Evolutionary conservation across 2,113 vertebrate species (phyloP).

Genomic region (Macroglossus sobrinus): DNA sequence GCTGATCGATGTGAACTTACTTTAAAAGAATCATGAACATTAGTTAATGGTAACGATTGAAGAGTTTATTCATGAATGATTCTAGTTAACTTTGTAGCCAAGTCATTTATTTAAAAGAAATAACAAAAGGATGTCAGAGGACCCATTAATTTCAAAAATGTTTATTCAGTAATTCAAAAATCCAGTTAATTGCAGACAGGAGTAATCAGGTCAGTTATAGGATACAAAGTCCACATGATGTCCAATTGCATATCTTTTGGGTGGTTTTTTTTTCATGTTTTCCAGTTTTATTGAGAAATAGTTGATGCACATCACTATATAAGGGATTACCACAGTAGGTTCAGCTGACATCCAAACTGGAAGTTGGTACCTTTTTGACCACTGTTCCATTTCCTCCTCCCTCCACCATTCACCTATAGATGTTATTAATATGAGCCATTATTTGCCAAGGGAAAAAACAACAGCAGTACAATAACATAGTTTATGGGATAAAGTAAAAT

Average conservation of each 20-base stretch:
- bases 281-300: not conserved
- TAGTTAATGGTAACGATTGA: not conserved
- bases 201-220: not conserved
- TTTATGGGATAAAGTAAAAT: not conserved
- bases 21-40: not conserved
- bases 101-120: conserved; percentile 2
- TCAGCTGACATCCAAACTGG: not conserved
- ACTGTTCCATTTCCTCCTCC: not conserved
- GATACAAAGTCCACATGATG: not conserved
- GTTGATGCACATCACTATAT: not conserved
- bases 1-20: not conserved
- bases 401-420: too few relatives aligned
- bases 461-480: not conserved
- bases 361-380: not conserved
- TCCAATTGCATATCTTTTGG: not conserved
- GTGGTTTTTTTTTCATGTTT: not conserved
- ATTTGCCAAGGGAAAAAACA: conserved; percentile 17
- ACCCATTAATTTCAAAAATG: not conserved
- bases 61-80: not conserved
- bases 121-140: not conserved
- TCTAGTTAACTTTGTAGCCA: not conserved
- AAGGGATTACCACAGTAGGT: too few relatives aligned
- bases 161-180: not conserved
- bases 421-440: conserved; percentile 10
- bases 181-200: not conserved